phyloP scores from a whole-genome alignment of 2,797 vertebrate species.

The Pipistrellus pygmaeus region DNA sequence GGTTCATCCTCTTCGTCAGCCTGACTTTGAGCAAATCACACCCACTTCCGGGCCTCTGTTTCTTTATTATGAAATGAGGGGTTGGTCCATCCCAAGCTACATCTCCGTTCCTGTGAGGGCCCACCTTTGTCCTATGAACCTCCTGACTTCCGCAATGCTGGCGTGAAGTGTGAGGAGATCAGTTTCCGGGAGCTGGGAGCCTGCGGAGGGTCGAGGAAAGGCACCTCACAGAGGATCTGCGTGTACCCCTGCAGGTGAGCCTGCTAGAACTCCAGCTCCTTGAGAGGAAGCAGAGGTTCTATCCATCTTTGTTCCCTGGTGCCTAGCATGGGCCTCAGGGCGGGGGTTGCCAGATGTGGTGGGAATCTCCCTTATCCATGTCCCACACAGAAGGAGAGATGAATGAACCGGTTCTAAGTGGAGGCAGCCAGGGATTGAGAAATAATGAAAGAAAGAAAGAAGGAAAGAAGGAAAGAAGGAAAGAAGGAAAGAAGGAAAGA shows the following conservation, averaged over 20 bases:
- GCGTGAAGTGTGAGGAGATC: not conserved
- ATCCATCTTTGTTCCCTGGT: not conserved
- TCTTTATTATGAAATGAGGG: not conserved
- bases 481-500: too few species aligned
- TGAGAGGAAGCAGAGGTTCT: not conserved
- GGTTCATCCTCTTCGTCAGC: not conserved
- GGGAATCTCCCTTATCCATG: too few species aligned
- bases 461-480: too few species aligned
- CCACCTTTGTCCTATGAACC: not conserved
- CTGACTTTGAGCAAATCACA: not conserved
- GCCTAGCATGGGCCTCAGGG: not conserved
- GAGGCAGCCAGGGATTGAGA: too few species aligned
- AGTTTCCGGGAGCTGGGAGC: not conserved
- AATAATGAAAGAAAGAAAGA: too few species aligned
- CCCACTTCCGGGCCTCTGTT: not conserved
- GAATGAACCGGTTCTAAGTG: too few species aligned
- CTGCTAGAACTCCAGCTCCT: not conserved
- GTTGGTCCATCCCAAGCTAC: not conserved
- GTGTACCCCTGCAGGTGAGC: not conserved
- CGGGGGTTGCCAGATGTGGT: too few species aligned
- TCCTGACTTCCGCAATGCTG: not conserved
- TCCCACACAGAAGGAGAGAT: too few species aligned
- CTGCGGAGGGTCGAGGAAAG: not conserved
- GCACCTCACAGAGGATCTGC: fast-evolving
- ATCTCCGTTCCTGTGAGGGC: not conserved